phyloP scores from a whole-genome alignment of 1,140 invertebrate species.

The Limonius californicus region DNA sequence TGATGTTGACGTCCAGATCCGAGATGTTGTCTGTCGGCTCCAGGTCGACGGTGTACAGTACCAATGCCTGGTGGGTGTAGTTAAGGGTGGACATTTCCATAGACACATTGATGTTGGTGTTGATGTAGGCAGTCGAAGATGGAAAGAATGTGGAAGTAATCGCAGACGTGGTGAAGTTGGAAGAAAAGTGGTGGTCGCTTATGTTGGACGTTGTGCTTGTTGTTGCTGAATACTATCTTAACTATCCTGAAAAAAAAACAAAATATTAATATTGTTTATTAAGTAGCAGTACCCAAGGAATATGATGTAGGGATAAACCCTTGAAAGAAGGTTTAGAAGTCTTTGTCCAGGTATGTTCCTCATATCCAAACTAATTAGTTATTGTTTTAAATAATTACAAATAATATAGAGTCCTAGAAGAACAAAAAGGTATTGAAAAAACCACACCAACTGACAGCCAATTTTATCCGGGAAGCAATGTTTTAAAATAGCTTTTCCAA shows the following conservation, averaged over 20 bases:
- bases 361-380: no score
- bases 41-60: slow-evolving; percentile 31
- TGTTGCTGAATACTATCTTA: neutral
- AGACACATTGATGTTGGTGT: slow-evolving; percentile 28
- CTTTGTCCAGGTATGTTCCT: no score
- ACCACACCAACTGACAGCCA: no score
- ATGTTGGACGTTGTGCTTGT: neutral
- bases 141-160: neutral
- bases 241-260: neutral
- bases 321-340: no score
- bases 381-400: no score
- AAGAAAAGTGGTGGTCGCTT: neutral
- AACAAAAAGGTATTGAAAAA: no score
- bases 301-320: no score
- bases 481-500: no score
- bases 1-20: slow-evolving; percentile 34
- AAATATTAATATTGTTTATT: no score
- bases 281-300: no score
- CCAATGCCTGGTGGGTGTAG: slow-evolving; percentile 35
- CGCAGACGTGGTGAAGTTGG: slow-evolving; percentile 4
- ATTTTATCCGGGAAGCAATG: no score
- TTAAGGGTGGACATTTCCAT: slow-evolving; percentile 37
- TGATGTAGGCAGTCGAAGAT: neutral
- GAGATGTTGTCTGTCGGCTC: slow-evolving; percentile 31
- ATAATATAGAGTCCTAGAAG: no score